Evolutionary conservation across 2,113 vertebrate species (phyloP), one percentile per base, ranked within the genome.

Genomic region (Vulpes ferrilata): DNA sequence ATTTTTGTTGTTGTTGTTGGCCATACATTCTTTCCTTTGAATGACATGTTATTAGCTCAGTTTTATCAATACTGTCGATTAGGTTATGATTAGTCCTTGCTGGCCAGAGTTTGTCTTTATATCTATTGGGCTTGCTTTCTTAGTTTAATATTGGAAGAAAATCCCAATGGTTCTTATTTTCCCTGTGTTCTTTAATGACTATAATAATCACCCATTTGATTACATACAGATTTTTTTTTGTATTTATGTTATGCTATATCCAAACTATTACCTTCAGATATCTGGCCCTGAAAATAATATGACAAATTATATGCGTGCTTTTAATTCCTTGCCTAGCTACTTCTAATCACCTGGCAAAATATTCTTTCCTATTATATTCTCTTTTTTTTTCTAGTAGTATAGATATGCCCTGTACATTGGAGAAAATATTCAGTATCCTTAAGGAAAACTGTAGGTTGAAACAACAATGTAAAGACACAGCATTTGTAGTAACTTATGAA

Each of bases 91-190:
- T 15, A 71, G 35, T 88, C 80, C 15, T 84, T 93, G 15, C 7
- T 69, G 7, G 79, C 9, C 38, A 80, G 20, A 59, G 1, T 55
- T 5, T 91, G 55, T 30, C 22, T 71, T 80, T 80, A 69, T 93
- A 81, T 48, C 48, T 38, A 74, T 53, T 80, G 30, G 23, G 4
- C 95, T 91, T 97, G 20, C 7, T 83, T 86, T 86, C 60, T 90
- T 83, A 86, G 7, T 53, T 91, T 55, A 91, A 73, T 96, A 73
- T 83, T 74, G 22, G 27, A 67, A 85, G 78, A 94, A 96, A 88
- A 74, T 48, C 32, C 10, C 11, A 81, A 27, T 16, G 32, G 35
- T 65, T 9, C 5, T 85, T 81, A 64, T 85, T 88, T 96, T 88
- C 13, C 55, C 22, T 11, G 16, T 79, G 15, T 60, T 11, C 1